phyloP scores from a whole-genome alignment of 2,113 vertebrate species.

The Sinocyclocheilus rhinocerous region DNA sequence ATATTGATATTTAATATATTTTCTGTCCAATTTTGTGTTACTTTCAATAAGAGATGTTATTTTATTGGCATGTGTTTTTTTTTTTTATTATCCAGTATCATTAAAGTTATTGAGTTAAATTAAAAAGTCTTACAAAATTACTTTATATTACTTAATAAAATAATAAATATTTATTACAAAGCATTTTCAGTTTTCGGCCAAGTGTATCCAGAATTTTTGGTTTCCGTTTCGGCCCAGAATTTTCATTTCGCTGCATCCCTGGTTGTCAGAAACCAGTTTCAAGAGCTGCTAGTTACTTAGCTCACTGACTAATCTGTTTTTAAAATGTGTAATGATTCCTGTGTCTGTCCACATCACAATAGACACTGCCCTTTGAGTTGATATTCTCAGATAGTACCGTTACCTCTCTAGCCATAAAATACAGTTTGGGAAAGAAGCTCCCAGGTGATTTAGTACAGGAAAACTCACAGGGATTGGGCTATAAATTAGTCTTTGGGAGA shows the following conservation, averaged over 20 bases:
- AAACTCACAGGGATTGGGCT: slow-evolving; percentile 51
- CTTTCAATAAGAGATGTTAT: too few species aligned
- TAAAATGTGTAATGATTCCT: slow-evolving; percentile 15
- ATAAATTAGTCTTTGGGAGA: slow-evolving; percentile 59
- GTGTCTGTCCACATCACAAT: not conserved
- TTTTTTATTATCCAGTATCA: too few species aligned
- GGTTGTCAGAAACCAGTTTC: not conserved
- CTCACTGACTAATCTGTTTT: not conserved
- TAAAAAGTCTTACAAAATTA: too few species aligned
- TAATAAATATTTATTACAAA: too few species aligned
- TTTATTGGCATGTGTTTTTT: too few species aligned
- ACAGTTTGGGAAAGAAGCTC: slow-evolving; percentile 29
- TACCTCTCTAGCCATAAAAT: slow-evolving; percentile 28
- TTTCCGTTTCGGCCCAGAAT: too few species aligned
- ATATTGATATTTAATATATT: too few species aligned
- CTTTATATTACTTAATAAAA: too few species aligned
- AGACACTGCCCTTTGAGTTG: slow-evolving; percentile 19
- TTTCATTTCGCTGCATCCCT: not conserved
- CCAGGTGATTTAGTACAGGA: slow-evolving; percentile 64
- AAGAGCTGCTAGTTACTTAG: not conserved
- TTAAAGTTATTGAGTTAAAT: too few species aligned
- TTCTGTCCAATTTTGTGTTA: too few species aligned
- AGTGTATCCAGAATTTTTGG: too few species aligned
- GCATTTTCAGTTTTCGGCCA: too few species aligned
- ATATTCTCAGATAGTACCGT: not conserved